These are phyloP conservation scores for Emys orbicularis DNA, from an alignment of 2,797 vertebrate genomes.

Conservation along the genomic window DNA sequence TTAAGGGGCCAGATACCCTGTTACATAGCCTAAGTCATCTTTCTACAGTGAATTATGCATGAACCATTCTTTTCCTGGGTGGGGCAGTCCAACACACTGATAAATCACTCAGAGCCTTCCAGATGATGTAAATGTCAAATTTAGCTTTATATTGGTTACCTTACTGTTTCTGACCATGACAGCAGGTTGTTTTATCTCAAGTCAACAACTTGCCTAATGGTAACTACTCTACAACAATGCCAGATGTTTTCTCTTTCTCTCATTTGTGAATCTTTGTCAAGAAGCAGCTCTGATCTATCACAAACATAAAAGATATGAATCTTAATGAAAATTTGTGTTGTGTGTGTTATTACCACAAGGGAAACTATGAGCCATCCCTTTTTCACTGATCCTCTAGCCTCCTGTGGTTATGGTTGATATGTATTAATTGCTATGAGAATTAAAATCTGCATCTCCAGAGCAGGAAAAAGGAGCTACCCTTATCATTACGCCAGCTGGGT, in stretches of 20 bases:
- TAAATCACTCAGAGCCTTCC: constrained; percentile 1
- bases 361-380: constrained; percentile 30
- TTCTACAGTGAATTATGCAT: constrained; percentile 43
- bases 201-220: background rate
- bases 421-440: constrained; percentile 61
- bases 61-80: background rate
- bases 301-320: too few relatives aligned
- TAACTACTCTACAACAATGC: background rate
- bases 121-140: background rate
- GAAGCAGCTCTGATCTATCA: background rate
- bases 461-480: constrained; percentile 43
- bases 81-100: background rate
- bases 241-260: background rate
- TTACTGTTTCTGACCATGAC: background rate
- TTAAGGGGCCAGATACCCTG: background rate
- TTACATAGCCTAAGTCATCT: constrained; percentile 1
- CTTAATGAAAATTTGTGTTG: too few relatives aligned
- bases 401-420: constrained; percentile 49
- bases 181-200: background rate
- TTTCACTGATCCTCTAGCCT: constrained; percentile 44
- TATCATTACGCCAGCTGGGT: constrained; percentile 50
- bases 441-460: constrained; percentile 63
- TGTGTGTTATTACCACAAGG: constrained; percentile 10
- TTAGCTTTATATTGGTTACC: background rate
- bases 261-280: background rate